A percentile compares a stretch with the other conserved stretches of the same genome.
Evolutionary conservation across 2,113 vertebrate genomes (phyloP).

Genomic region (Columba livia): DNA sequence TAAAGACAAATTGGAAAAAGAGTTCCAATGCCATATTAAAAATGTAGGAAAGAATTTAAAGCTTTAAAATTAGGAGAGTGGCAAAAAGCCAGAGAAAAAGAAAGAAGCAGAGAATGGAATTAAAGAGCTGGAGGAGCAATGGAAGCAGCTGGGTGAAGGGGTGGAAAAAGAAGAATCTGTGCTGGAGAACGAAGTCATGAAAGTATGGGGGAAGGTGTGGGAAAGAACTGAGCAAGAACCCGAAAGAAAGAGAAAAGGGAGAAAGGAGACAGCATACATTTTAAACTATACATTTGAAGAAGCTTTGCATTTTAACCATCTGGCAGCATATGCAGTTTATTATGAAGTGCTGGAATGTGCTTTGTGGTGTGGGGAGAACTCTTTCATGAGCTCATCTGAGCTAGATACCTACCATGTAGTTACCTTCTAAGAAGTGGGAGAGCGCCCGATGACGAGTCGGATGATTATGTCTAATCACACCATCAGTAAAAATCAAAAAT

Average conservation of each 20-base stretch:
- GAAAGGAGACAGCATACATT: slow-evolving; percentile 32
- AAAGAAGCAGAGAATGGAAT: slow-evolving; percentile 1
- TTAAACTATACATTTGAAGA: slow-evolving; percentile 35
- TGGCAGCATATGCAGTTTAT: slow-evolving; percentile 45
- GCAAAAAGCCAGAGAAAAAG: not conserved
- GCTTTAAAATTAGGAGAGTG: not conserved
- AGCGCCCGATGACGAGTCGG: not conserved
- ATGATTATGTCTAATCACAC: not conserved
- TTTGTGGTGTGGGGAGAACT: not conserved
- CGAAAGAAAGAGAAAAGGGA: slow-evolving; percentile 23
- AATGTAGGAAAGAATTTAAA: not conserved
- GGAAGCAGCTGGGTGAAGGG: slow-evolving; percentile 55
- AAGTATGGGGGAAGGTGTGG: slow-evolving; percentile 67
- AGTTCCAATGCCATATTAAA: not conserved
- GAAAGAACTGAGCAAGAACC: slow-evolving; percentile 61
- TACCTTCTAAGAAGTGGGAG: not conserved
- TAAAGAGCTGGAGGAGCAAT: slow-evolving; percentile 9
- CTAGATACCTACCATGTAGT: not conserved
- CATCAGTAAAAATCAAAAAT: not conserved
- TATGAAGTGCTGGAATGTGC: slow-evolving; percentile 1
- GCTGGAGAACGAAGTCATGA: slow-evolving; percentile 24
- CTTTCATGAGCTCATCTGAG: slow-evolving; percentile 9
- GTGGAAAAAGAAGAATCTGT: slow-evolving; percentile 30
- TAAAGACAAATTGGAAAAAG: not conserved
- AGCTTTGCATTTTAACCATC: slow-evolving; percentile 51